phyloP scores from a whole-genome alignment of 2,113 vertebrate species.

The Salminus brasiliensis region DNA sequence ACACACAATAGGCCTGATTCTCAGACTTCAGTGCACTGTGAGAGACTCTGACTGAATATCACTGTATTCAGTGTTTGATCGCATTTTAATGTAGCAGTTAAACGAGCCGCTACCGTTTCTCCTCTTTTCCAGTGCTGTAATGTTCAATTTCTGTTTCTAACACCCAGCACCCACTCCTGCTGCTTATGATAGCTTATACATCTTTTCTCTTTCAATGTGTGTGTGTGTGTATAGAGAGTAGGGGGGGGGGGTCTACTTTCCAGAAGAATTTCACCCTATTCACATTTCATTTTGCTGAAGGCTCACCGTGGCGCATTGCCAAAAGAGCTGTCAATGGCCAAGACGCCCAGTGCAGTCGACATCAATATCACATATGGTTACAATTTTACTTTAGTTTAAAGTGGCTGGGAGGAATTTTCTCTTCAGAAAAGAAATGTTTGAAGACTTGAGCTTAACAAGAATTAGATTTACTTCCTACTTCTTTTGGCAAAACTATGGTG shows the following conservation, averaged over 20 bases:
- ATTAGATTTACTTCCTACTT: slow-evolving; percentile 49
- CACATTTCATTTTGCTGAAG: slow-evolving; percentile 40
- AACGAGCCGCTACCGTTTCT: too few relatives aligned
- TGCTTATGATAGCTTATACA: too few relatives aligned
- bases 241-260: not conserved
- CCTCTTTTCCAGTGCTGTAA: too few relatives aligned
- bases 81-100: too few relatives aligned
- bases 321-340: slow-evolving; percentile 50
- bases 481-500: slow-evolving; percentile 23
- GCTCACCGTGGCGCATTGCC: slow-evolving; percentile 10
- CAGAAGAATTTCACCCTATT: slow-evolving; percentile 44
- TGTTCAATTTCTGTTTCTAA: too few relatives aligned
- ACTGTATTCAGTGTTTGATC: too few relatives aligned
- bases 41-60: too few relatives aligned
- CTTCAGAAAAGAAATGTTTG: slow-evolving; percentile 37
- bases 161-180: too few relatives aligned
- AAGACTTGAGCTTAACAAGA: slow-evolving; percentile 54
- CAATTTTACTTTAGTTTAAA: slow-evolving; percentile 57
- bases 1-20: too few relatives aligned
- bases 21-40: too few relatives aligned
- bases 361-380: slow-evolving; percentile 60
- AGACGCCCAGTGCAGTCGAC: slow-evolving; percentile 28
- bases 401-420: slow-evolving; percentile 53
- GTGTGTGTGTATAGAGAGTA: not conserved
- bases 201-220: slow-evolving; percentile 10